A percentile compares a stretch with the other conserved stretches of the same genome.
phyloP scores from a whole-genome alignment of 2,113 vertebrate genomes.

The Dasyprocta punctata region DNA sequence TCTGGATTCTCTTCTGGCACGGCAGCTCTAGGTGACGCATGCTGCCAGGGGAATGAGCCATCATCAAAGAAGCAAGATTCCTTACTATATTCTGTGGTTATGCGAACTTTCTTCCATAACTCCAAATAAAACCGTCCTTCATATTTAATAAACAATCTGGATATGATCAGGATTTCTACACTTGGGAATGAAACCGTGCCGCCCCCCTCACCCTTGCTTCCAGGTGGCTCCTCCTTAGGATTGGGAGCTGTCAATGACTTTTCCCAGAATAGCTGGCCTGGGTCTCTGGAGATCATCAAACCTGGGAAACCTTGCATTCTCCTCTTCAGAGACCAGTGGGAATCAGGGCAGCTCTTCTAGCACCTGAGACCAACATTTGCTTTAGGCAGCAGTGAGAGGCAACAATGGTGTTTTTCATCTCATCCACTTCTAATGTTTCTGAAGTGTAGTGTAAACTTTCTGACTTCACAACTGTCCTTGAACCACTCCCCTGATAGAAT shows the following conservation, averaged over 20 bases:
- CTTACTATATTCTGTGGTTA: neutral
- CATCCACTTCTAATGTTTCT: neutral
- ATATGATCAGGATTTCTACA: neutral
- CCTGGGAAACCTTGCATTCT: too few species aligned
- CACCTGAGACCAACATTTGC: neutral
- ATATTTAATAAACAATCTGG: neutral
- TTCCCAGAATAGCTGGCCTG: too few species aligned
- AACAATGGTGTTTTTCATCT: neutral
- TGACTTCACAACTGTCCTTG: too few species aligned
- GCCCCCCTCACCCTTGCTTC: fast-evolving
- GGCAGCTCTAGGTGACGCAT: neutral
- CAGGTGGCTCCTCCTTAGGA: neutral
- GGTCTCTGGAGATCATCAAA: neutral
- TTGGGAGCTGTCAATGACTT: neutral
- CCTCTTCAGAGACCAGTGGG: neutral
- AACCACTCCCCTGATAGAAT: neutral
- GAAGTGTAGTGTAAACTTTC: neutral
- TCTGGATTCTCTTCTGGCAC: neutral
- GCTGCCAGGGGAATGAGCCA: neutral
- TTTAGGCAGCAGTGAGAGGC: neutral
- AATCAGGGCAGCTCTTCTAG: neutral
- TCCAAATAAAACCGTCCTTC: neutral
- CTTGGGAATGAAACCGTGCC: neutral
- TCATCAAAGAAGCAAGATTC: neutral
- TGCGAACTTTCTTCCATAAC: neutral